Evolutionary conservation across 2,797 vertebrate species (phyloP).

Genomic region (Epinephelus coioides): DNA sequence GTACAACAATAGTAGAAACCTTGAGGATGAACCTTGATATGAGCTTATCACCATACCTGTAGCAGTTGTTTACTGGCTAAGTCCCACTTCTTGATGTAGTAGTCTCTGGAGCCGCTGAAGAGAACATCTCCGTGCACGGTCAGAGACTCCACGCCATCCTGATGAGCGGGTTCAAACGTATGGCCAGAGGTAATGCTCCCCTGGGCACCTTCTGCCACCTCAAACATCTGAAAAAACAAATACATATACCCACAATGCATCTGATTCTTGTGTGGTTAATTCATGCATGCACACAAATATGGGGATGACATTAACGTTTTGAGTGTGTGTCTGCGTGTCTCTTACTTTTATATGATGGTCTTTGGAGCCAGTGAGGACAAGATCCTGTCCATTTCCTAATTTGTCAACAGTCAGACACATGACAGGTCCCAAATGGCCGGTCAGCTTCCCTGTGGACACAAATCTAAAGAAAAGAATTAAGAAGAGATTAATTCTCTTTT

Average conservation of each 20-base stretch:
- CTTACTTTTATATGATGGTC: slow-evolving; percentile 95
- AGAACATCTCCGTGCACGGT: slow-evolving; percentile 90
- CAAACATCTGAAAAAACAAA: slow-evolving; percentile 91
- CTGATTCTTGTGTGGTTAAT: background rate
- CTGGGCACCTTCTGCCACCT: slow-evolving; percentile 95
- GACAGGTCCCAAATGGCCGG: slow-evolving; percentile 95
- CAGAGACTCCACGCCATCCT: slow-evolving; percentile 94
- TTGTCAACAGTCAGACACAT: slow-evolving; percentile 95
- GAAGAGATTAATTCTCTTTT: background rate
- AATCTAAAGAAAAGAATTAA: slow-evolving; percentile 84
- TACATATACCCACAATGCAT: background rate
- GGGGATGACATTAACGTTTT: no score
- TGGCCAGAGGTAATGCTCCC: slow-evolving; percentile 92
- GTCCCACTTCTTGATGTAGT: slow-evolving; percentile 97
- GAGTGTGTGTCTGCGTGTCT: background rate
- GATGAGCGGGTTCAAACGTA: slow-evolving; percentile 94
- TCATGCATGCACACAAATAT: background rate
- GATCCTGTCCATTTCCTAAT: slow-evolving; percentile 92
- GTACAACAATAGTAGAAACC: no score
- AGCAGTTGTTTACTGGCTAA: slow-evolving; percentile 91
- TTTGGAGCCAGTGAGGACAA: slow-evolving; percentile 96
- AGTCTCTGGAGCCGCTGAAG: slow-evolving; percentile 95
- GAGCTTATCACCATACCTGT: slow-evolving; percentile 78
- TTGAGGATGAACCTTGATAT: no score
- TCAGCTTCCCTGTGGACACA: slow-evolving; percentile 96